These are phyloP conservation scores for Oplegnathus fasciatus DNA, from an alignment of 2,113 vertebrate genomes.

Conservation along the genomic window DNA sequence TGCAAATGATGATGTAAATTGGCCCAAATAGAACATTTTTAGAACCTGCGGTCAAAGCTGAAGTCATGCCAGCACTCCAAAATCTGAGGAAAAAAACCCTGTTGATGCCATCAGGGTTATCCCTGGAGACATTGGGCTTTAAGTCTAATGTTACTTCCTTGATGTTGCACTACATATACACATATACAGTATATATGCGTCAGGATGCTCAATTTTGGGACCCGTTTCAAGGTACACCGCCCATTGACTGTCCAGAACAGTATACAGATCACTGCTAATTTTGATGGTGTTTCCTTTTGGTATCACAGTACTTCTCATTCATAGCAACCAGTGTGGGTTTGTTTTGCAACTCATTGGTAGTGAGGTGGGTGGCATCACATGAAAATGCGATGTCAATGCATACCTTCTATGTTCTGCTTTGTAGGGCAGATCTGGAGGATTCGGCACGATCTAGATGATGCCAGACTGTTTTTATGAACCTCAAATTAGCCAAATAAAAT, in stretches of 20 bases:
- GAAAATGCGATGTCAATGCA: neutral
- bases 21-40: neutral
- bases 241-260: neutral
- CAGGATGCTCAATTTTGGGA: neutral
- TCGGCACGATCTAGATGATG: neutral
- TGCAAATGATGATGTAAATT: neutral
- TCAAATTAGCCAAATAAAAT: neutral
- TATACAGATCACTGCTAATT: neutral
- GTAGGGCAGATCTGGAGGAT: neutral
- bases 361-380: constrained; percentile 6
- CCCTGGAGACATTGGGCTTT: neutral
- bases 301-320: neutral
- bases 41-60: neutral
- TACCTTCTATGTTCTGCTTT: neutral
- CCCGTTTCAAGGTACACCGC: neutral
- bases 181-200: neutral
- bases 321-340: neutral
- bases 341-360: neutral
- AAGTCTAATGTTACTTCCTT: neutral
- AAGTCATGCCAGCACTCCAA: neutral
- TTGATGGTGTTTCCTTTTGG: neutral
- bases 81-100: neutral
- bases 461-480: neutral
- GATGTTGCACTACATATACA: neutral
- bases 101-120: neutral